phyloP scores from a whole-genome alignment of 2,797 vertebrate genomes.

The Meda fulgida region DNA sequence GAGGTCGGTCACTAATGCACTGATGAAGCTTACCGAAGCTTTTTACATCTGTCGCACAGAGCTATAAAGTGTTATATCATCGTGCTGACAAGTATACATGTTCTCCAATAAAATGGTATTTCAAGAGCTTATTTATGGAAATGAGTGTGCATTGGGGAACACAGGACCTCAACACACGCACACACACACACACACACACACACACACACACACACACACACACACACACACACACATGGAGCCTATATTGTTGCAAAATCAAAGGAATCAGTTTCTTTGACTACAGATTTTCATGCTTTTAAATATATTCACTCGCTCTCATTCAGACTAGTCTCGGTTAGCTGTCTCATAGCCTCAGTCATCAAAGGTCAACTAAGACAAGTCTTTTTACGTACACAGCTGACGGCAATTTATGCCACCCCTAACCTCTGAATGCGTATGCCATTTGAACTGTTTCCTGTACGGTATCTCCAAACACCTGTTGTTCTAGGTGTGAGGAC shows the following conservation, averaged over 20 bases:
- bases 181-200: background rate
- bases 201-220: background rate
- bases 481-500: background rate
- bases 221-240: background rate
- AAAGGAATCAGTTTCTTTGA: background rate
- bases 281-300: background rate
- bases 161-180: background rate
- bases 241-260: background rate
- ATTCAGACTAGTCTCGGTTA: background rate
- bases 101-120: background rate
- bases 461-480: background rate
- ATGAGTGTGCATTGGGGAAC: background rate
- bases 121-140: constrained; percentile 24
- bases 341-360: background rate
- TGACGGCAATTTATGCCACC: background rate
- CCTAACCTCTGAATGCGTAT: background rate
- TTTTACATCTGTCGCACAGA: background rate
- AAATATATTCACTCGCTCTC: background rate
- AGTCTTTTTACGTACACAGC: background rate
- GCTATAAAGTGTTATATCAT: background rate
- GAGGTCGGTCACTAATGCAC: constrained; percentile 21
- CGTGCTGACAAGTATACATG: background rate
- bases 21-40: background rate
- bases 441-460: background rate
- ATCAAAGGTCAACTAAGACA: constrained; percentile 2